Evolutionary conservation across 1,140 invertebrate genomes (phyloP), one percentile per base, ranked within the genome.

Genomic region (Caenorhabditis inopinata): DNA sequence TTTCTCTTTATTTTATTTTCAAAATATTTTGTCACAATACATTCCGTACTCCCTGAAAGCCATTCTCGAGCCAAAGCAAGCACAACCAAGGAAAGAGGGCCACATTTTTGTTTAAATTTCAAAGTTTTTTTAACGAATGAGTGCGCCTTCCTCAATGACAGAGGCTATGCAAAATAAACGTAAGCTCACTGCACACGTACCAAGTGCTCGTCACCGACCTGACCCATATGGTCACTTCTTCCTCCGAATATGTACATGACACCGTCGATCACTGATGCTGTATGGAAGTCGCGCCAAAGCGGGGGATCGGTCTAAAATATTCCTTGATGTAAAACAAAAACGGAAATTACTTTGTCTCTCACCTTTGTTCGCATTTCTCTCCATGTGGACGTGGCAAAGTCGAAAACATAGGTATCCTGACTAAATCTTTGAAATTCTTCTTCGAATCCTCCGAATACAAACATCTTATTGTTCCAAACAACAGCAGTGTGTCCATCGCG

Each of bases 401-500:
- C 91, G 21, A 95, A 90, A 25, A 91, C 91, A 88, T 93, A 93
- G 3, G 95, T 92, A 83, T 94, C 93, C 89, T 94, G 92, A 23
- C 93, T 93, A 89, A 94, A 95, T 81, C 92, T 90, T 83, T 94
- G 93, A 51, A 92, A 91, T 29, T 92, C 91, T 85, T 94, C 94
- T 89, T 93, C 92, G 83, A 86, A 90, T 6, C 95, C 95, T 16
- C 94, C 95, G 90, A 95, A 96, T 76, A 96, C 93, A 85, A 93
- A 95, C 94, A 96, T 96, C 84, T 91, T 92, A 85, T 94, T 90
- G 78, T 91, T 90, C 79, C 94, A 92, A 9, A 96, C 90, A 88
- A 94, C 94, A 2, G 94, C 94, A 16, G 94, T 93, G 89, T 96
- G 95, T 0, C 95, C 95, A 90, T 96, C 95, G 85, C 94, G 91